Base-by-base conservation (phyloP, 2,113 vertebrate species). In the Plectropomus leopardus region DNA sequence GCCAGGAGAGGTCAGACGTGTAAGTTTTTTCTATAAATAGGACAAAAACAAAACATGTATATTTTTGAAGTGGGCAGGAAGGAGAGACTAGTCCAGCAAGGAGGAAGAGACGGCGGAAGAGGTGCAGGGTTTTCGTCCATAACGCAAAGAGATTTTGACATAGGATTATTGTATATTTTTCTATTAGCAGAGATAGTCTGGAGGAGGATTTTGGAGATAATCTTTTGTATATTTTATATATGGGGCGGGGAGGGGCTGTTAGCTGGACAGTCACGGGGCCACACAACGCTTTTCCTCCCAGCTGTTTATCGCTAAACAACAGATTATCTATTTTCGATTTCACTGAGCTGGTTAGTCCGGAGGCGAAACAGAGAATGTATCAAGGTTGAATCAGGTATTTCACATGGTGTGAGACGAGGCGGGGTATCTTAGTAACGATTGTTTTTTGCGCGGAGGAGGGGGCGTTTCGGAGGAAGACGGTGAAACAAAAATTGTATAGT, bases 161-260 rank as follows among this genome's bases (percentile, higher is more conserved):
- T 88, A 95, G 92, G 91, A 93, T 90, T 92, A 89, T 82, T 95
- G 94, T 95, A 94, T 96, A 95, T 96, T 95, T 96, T 95, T 95
- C 93, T 95, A 96, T 93, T 91, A 91, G 90, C 88, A 88, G 87
- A 92, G 80, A 78, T 84, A 91, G 89, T 66, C 57, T 48, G 77
- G 83, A 82, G 87, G 84, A 80, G 84, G 90, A 92, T 93, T 95
- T 94, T 94, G 92, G 93, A 94, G 90, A 92, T 92, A 89, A 92
- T 92, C 87, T 94, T 94, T 95, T 95, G 92, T 95, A 94, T 94
- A 94, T 95, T 95, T 95, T 95, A 71, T 95, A 95, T 93, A 90
- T 81, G 89, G 90, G 80, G 63, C 3, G 61, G 79, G 90, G 55
- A 48, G 83, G 83, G 89, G 84, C 61, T 83, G 84, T 58, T 80